Base-by-base conservation (phyloP, 1,140 invertebrate species). In the Anthonomus grandis region DNA sequence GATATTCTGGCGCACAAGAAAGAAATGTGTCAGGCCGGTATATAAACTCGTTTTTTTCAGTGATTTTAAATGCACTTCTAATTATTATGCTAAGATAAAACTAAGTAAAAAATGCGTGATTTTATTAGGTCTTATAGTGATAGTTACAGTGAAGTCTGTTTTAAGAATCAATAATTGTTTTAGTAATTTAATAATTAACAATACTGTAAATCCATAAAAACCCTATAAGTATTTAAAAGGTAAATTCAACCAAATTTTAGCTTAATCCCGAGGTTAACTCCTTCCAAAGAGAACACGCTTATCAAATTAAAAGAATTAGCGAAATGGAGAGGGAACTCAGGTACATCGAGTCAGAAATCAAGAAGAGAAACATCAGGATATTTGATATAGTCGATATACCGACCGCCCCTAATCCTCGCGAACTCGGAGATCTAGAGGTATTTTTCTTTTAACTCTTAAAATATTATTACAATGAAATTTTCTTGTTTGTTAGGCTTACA, bases 311-410 rank as follows among this genome's bases (percentile, higher is more conserved):
- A 44, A 79, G 91, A 52, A 93, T 91, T 69, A 91, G 93, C 74
- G 92, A 95, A 75, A 90, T 95, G 86, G 92, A 95, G 74, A 79
- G 92, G 31, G 93, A 93, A 72, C 81, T 96, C 37, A 84, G 92
- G 0, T 98, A 95, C 75, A 86, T 98, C 65, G 93, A 97, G 70
- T 87, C 89, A 19, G 94, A 98, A 78, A 93, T 98, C n/a, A 88
- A 89, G 65, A 97, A 96, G 75, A 95, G 97, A 75, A 84, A 82
- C 8, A 84, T 89, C 15, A 24, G 12, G 3, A 42, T 97, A 59
- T 79, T 87, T 4, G 89, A 93, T 51, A 86, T 91, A 54, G 22
- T 86, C 59, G 92, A 95, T 63, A 83, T 91, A 48, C 87, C 87
- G 4, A 75, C 91, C 64, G 95, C 95, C 8, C 95, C 95, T 5